phyloP scores from a whole-genome alignment of 2,113 vertebrate genomes.

The Isichthys henryi region DNA sequence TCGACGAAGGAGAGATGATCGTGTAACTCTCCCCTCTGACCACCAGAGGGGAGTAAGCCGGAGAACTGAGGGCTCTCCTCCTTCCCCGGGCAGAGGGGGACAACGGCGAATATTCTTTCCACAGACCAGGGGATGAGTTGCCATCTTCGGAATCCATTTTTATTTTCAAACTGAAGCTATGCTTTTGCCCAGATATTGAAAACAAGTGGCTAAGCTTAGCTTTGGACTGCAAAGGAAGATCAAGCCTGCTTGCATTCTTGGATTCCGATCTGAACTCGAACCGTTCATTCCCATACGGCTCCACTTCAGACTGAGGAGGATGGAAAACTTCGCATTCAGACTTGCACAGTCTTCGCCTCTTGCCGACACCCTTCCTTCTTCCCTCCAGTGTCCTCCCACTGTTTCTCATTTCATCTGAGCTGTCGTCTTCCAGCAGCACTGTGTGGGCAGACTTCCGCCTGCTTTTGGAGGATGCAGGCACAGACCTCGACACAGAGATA shows the following conservation, averaged over 20 bases:
- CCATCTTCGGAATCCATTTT: slow-evolving; percentile 33
- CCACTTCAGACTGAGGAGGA: slow-evolving; percentile 32
- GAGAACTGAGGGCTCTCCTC: slow-evolving; percentile 48
- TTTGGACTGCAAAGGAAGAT: slow-evolving; percentile 50
- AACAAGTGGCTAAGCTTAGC: slow-evolving; percentile 37
- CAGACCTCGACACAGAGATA: slow-evolving; percentile 30
- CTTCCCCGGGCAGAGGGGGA: slow-evolving; percentile 42
- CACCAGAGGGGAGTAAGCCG: slow-evolving; percentile 49
- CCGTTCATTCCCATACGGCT: slow-evolving; percentile 31
- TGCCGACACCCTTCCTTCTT: slow-evolving; percentile 40
- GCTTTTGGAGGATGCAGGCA: slow-evolving; percentile 55
- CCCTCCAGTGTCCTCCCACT: slow-evolving; percentile 29
- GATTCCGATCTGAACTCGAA: slow-evolving; percentile 48
- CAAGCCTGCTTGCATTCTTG: slow-evolving; percentile 45
- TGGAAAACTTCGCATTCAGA: slow-evolving; percentile 55
- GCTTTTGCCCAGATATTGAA: slow-evolving; percentile 12
- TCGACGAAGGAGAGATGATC: slow-evolving; percentile 48
- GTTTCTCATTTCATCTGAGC: slow-evolving; percentile 50
- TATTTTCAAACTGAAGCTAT: slow-evolving; percentile 22
- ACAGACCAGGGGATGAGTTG: slow-evolving; percentile 41
- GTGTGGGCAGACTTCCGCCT: slow-evolving; percentile 73
- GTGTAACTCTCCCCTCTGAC: slow-evolving; percentile 58
- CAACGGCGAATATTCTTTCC: slow-evolving; percentile 30
- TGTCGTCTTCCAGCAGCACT: slow-evolving; percentile 74
- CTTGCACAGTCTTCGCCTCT: slow-evolving; percentile 60